These are phyloP conservation scores for Thalassophryne amazonica DNA, from an alignment of 2,797 vertebrate genomes.

Conservation along the genomic window DNA sequence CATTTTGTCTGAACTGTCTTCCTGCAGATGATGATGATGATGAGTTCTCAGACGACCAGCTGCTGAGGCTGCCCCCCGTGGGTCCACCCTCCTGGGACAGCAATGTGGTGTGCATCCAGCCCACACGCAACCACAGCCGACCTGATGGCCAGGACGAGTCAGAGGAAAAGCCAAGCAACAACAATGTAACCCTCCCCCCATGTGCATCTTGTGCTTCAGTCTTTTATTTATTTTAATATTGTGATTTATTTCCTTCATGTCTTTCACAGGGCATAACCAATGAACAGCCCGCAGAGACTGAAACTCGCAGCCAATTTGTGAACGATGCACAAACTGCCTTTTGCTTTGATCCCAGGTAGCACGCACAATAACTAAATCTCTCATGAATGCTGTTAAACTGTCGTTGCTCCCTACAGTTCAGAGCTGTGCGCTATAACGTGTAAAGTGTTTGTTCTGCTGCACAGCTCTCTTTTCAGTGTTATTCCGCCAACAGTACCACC, in stretches of 20 bases:
- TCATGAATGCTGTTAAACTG: conserved; percentile 31
- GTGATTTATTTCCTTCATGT: neutral
- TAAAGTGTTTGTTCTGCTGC: conserved; percentile 55
- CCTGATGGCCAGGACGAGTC: conserved; percentile 94
- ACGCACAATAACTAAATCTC: conserved; percentile 3
- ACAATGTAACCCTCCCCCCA: conserved; percentile 71
- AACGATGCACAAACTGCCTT: conserved; percentile 87
- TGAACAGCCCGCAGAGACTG: conserved; percentile 72
- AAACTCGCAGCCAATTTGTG: conserved; percentile 78
- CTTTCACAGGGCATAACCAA: conserved; percentile 56
- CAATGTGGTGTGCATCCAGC: conserved; percentile 96
- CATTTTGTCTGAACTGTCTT: neutral
- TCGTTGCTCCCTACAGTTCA: conserved; percentile 20
- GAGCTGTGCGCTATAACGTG: conserved; percentile 54
- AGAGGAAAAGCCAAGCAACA: conserved; percentile 80
- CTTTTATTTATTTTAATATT: neutral
- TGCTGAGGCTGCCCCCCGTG: conserved; percentile 87
- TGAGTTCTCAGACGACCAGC: conserved; percentile 90
- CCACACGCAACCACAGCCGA: conserved; percentile 90
- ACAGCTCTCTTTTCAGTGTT: conserved; percentile 26
- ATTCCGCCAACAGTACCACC: conserved; percentile 56
- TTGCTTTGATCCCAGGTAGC: conserved; percentile 97
- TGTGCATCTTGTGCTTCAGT: neutral
- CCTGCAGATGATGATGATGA: conserved; percentile 88
- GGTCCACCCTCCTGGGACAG: conserved; percentile 91